phyloP scores from a whole-genome alignment of 2,113 vertebrate species.

The Sinocyclocheilus grahami region DNA sequence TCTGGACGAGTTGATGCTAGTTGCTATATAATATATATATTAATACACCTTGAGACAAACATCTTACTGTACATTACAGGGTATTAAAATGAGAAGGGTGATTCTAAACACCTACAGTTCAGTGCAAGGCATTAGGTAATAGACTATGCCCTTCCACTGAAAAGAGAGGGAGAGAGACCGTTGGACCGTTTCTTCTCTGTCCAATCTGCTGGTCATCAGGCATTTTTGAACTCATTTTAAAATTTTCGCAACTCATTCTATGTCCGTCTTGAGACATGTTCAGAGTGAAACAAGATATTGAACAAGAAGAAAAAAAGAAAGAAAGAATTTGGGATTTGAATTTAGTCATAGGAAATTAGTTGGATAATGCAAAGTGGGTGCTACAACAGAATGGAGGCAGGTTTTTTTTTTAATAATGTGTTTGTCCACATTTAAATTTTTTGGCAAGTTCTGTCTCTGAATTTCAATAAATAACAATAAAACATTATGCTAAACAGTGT shows the following conservation, averaged over 20 bases:
- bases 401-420: not conserved
- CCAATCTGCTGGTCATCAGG: not conserved
- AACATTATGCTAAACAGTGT: not conserved
- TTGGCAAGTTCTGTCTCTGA: not conserved
- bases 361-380: too few species aligned
- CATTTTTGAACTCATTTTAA: too few species aligned
- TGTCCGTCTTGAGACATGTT: too few species aligned
- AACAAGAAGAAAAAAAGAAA: too few species aligned
- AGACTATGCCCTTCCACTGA: constrained; percentile 3
- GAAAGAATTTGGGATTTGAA: too few species aligned
- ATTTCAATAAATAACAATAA: not conserved
- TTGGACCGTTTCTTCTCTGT: constrained; percentile 49
- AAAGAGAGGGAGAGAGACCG: constrained; percentile 48
- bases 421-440: not conserved
- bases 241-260: not conserved
- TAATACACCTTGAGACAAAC: not conserved
- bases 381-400: too few species aligned
- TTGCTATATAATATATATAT: too few species aligned
- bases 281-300: not conserved
- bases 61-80: not conserved
- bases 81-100: constrained; percentile 59
- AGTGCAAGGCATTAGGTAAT: constrained; percentile 8
- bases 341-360: too few species aligned
- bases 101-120: constrained; percentile 49
- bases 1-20: too few species aligned